phyloP scores from a whole-genome alignment of 2,888 invertebrate genomes.

The Hoplodrina blanda region DNA sequence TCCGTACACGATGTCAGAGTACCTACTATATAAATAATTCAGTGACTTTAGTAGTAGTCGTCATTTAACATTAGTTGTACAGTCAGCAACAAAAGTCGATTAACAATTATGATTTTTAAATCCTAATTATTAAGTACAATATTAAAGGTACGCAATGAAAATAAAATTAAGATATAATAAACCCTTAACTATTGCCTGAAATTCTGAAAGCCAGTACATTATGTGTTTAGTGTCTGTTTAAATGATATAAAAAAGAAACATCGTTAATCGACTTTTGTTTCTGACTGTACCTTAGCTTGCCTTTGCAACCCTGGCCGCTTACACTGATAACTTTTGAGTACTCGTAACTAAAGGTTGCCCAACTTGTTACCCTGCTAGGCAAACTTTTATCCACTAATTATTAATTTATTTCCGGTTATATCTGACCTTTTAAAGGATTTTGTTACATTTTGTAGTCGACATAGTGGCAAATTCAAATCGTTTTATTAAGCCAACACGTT shows the following conservation, averaged over 20 bases:
- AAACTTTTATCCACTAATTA: conserved; percentile 31
- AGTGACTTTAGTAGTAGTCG: neutral
- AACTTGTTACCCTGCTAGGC: neutral
- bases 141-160: no score
- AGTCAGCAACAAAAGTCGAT: no score
- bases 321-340: conserved; percentile 13
- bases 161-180: no score
- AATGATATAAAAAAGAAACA: no score
- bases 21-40: neutral
- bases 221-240: no score
- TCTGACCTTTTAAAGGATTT: neutral
- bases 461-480: neutral
- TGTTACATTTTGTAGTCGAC: neutral
- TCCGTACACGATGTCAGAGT: no score
- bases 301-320: neutral
- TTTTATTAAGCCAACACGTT: neutral
- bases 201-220: no score
- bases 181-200: no score
- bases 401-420: conserved; percentile 33
- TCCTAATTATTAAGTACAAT: no score
- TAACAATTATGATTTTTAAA: no score
- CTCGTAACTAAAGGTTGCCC: conserved; percentile 1
- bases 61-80: no score
- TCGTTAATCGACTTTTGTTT: no score
- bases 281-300: neutral